A percentile compares a stretch with the other conserved stretches of the same genome.
Conservation (phyloP, 2,797 vertebrate species). For the Hybognathus amarus region DNA sequence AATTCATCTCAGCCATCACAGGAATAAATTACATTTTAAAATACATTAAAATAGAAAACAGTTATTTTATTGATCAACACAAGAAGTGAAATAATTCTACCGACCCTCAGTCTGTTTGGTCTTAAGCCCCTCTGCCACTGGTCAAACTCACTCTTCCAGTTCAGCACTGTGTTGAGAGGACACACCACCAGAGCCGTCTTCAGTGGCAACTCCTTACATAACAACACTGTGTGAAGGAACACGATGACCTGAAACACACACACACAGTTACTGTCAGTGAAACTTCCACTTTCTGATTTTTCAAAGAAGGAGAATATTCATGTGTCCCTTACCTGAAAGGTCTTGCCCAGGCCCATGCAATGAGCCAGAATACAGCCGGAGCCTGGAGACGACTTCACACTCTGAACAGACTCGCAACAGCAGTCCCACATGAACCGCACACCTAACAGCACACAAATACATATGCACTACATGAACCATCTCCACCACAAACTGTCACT, state of each 20-base stretch:
- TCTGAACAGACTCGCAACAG: slow-evolving; percentile 94
- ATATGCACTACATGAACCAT: background rate
- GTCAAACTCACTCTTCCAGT: slow-evolving; percentile 95
- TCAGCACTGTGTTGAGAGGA: slow-evolving; percentile 95
- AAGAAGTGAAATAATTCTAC: background rate
- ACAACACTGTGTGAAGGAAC: slow-evolving; percentile 92
- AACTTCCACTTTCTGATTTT: background rate
- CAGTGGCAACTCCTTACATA: slow-evolving; percentile 84
- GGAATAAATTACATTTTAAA: background rate
- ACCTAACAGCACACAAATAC: slow-evolving; percentile 72
- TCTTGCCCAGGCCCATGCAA: slow-evolving; percentile 98
- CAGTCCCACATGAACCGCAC: slow-evolving; percentile 99
- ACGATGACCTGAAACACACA: slow-evolving; percentile 87
- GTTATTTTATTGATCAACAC: background rate
- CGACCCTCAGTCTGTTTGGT: slow-evolving; percentile 85
- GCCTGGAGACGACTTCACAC: slow-evolving; percentile 88
- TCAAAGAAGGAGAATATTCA: background rate
- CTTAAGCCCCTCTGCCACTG: slow-evolving; percentile 91
- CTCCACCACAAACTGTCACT: background rate
- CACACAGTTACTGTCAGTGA: background rate
- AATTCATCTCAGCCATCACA: background rate
- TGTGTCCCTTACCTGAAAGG: slow-evolving; percentile 84
- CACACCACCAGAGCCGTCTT: slow-evolving; percentile 91
- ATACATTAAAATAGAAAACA: background rate
- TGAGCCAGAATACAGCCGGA: slow-evolving; percentile 96